Base-by-base conservation (phyloP, 2,888 invertebrate species). In the Leptopilina drosophilae region DNA sequence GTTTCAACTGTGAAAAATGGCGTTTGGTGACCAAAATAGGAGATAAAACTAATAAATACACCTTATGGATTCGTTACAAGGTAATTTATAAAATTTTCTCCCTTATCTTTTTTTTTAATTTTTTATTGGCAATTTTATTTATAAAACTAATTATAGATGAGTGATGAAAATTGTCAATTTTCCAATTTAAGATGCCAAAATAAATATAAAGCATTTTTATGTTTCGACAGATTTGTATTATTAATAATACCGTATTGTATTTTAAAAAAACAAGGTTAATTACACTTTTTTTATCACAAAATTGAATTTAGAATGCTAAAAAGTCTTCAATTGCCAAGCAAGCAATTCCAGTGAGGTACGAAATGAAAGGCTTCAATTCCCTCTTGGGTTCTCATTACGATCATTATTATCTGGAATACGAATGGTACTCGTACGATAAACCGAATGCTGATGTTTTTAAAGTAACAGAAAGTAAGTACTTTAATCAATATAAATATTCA, bases 351-450 rank as follows among this genome's bases (percentile, higher is more conserved):
- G 87, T 89, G 80, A 94, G 94, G 82, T 99, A 98, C 91, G 97
- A 98, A 92, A 99, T 99, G 98, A 95, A 95, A 88, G 99, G 98
- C 0, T 98, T 94, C 92, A 98, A 99, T 91, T 95, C 95, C 0
- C 93, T 99, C 0, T 93, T 99, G n/a, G 98, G 98, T 0, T 98
- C 98, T 0, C 98, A 99, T 92, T 98, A 96, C 89, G 98, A 99
- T 92, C 98, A 98, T 91, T 99, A 99, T 89, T 97, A 96, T 90
- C 91, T 99, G 73, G 95, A 96, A 66, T 98, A 98, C 88, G 94
- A 94, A 53, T 92, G 91, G 88, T 94, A 92, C 83, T 90, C 91
- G 64, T 93, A 94, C 8, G 95, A 95, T 53, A 93, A 94, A 62
- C 96, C 96, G 64, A 94, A 95, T 81, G 93, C 95, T 66, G 93